Percentiles rank a stretch among this genome's conserved stretches.
Conservation (phyloP, 2,888 invertebrate genomes). For the Catonia carolina region DNA sequence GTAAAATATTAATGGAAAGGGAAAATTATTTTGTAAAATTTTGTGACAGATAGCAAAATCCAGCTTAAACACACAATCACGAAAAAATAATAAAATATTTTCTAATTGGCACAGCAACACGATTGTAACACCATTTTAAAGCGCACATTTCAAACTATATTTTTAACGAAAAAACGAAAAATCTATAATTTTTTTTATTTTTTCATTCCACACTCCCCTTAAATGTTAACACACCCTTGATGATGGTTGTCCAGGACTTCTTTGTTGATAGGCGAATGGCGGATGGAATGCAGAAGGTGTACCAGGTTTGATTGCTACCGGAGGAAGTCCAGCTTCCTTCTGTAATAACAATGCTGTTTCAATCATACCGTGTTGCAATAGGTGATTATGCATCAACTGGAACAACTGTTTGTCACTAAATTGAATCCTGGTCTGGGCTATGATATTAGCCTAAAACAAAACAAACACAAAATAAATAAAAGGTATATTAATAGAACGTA, state of each 20-base stretch:
- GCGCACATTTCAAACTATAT: too few relatives aligned
- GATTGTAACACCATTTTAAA: too few relatives aligned
- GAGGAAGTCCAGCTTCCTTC: constrained; percentile 66
- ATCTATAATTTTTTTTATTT: too few relatives aligned
- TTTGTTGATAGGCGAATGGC: constrained; percentile 43
- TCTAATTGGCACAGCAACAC: too few relatives aligned
- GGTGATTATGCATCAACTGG: constrained; percentile 84
- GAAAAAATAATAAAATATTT: too few relatives aligned
- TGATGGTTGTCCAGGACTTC: constrained; percentile 8
- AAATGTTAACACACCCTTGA: constrained; percentile 9
- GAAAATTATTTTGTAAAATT: too few relatives aligned
- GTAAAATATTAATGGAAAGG: too few relatives aligned
- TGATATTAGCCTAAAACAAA: constrained; percentile 70
- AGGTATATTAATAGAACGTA: constrained; percentile 1
- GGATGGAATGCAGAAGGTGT: constrained; percentile 40
- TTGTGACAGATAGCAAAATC: too few relatives aligned
- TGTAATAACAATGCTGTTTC: constrained; percentile 68
- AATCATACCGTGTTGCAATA: constrained; percentile 64
- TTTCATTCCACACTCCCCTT: too few relatives aligned
- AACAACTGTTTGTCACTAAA: constrained; percentile 91
- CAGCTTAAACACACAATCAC: too few relatives aligned
- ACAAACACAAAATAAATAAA: constrained; percentile 23
- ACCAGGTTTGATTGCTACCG: constrained; percentile 46
- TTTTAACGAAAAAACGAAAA: too few relatives aligned
- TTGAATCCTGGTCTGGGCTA: constrained; percentile 91